These are phyloP conservation scores for Otolemur garnettii DNA, from an alignment of 2,113 vertebrate genomes.

Conservation along the genomic window DNA sequence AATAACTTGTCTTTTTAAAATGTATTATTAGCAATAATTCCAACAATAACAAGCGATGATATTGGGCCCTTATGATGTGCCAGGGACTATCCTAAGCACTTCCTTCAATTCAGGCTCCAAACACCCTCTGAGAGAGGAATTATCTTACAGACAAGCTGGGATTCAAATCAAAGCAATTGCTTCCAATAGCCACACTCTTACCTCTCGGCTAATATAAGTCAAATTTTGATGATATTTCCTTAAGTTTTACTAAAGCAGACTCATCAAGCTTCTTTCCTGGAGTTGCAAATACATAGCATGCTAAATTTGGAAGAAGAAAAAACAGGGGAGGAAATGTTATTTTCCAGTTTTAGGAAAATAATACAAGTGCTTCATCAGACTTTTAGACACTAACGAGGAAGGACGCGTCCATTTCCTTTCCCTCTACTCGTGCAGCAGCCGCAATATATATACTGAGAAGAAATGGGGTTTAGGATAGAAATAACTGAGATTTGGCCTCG, in stretches of 20 bases:
- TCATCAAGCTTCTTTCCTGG: neutral
- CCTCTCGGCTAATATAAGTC: neutral
- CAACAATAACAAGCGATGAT: too few species aligned
- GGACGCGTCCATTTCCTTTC: neutral
- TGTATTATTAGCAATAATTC: too few species aligned
- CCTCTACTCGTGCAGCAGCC: neutral
- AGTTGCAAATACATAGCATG: neutral
- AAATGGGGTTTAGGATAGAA: constrained; percentile 1
- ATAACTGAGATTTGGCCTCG: neutral
- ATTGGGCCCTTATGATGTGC: too few species aligned
- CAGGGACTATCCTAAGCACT: too few species aligned
- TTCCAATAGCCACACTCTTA: neutral
- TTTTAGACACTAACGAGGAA: neutral
- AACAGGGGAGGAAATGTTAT: neutral
- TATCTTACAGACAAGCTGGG: neutral
- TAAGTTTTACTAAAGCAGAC: neutral
- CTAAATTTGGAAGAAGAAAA: neutral
- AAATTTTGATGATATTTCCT: neutral
- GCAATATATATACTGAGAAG: neutral
- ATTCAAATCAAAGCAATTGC: neutral
- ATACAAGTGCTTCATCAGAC: neutral
- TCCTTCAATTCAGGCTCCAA: too few species aligned
- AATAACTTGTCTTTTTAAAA: too few species aligned
- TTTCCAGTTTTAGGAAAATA: constrained; percentile 3
- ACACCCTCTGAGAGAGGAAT: too few species aligned